Evolutionary conservation across 2,888 invertebrate genomes (phyloP).

Genomic region (Sminthurides aquaticus): DNA sequence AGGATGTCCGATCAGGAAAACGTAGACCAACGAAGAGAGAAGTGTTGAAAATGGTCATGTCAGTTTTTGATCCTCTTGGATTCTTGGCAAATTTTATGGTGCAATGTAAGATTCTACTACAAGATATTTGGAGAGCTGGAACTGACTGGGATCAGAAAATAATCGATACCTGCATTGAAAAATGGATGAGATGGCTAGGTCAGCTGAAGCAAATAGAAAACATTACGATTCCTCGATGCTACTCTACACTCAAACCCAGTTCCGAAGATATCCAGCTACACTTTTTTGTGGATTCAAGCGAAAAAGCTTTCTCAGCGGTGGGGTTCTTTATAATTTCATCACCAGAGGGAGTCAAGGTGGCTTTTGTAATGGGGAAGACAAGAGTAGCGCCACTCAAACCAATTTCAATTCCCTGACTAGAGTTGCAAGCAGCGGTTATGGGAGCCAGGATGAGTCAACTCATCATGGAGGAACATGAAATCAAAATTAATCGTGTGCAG

Average conservation of each 20-base stretch:
- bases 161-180: not conserved
- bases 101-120: conserved; percentile 9
- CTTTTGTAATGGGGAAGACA: conserved; percentile 20
- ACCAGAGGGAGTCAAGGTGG: not conserved
- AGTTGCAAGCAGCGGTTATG: conserved; percentile 27
- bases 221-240: conserved; percentile 9
- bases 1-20: not conserved
- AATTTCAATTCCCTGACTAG: conserved; percentile 28
- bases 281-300: conserved; percentile 12
- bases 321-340: not conserved
- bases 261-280: not conserved
- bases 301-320: conserved; percentile 5
- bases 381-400: conserved; percentile 23
- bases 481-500: conserved; percentile 1
- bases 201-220: conserved; percentile 1
- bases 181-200: conserved; percentile 6
- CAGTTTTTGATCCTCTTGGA: conserved; percentile 16
- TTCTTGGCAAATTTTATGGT: conserved; percentile 4
- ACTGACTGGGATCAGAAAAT: conserved; percentile 12
- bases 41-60: conserved; percentile 22
- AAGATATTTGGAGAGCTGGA: conserved; percentile 7
- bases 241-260: not conserved
- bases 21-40: conserved; percentile 40
- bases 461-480: conserved; percentile 10
- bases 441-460: conserved; percentile 13